phyloP scores from a whole-genome alignment of 2,113 vertebrate genomes.

The Apodemus sylvaticus region DNA sequence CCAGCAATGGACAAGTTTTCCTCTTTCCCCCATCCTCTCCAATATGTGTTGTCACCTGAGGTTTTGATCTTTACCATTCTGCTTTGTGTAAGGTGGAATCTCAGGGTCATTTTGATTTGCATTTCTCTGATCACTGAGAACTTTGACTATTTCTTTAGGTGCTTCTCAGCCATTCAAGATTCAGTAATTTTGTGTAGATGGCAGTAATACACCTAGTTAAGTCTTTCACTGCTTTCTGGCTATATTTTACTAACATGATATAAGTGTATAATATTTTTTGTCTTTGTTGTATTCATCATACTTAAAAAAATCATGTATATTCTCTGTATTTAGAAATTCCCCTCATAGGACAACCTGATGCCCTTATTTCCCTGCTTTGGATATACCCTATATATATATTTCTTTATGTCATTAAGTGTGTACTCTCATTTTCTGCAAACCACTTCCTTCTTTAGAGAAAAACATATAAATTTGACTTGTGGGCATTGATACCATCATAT shows the following conservation, averaged over 20 bases:
- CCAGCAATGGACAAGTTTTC: too few species aligned
- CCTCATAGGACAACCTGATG: neutral
- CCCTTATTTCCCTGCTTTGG: neutral
- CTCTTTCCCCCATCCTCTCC: too few species aligned
- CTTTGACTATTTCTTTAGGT: too few species aligned
- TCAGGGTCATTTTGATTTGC: too few species aligned
- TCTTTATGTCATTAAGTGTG: constrained; percentile 40
- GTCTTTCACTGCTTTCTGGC: neutral
- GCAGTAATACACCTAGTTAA: neutral
- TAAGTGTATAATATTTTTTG: neutral
- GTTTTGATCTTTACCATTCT: too few species aligned
- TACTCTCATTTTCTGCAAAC: constrained; percentile 13
- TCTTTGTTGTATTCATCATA: neutral
- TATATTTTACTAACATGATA: constrained; percentile 24
- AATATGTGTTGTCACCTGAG: too few species aligned
- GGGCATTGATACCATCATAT: constrained; percentile 40
- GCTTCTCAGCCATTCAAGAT: neutral
- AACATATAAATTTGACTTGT: constrained; percentile 19
- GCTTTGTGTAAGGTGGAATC: too few species aligned
- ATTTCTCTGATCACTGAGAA: too few species aligned
- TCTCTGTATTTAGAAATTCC: constrained; percentile 25
- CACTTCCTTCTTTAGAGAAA: constrained; percentile 22
- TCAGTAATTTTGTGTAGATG: neutral
- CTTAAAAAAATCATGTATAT: constrained; percentile 18
- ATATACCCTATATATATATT: neutral